phyloP scores from a whole-genome alignment of 2,113 vertebrate genomes.

The Cyanoliseus patagonus region DNA sequence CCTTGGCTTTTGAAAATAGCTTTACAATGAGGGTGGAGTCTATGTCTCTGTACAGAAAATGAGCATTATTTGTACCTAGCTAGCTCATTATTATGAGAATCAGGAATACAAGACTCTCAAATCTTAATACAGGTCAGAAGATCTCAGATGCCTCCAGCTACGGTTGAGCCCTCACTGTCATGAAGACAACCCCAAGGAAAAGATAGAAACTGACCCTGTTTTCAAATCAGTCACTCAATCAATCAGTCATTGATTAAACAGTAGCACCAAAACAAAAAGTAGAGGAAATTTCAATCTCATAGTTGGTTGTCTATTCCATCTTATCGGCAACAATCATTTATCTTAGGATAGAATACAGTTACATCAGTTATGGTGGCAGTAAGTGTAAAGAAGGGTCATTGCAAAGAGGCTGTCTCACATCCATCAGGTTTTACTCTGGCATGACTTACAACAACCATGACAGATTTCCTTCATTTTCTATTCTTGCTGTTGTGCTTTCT shows the following conservation, averaged over 20 bases:
- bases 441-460: background rate
- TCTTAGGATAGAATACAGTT: slow-evolving; percentile 16
- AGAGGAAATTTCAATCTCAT: slow-evolving; percentile 18
- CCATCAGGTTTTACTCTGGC: background rate
- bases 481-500: background rate
- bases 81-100: slow-evolving; percentile 67
- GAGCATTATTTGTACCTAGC: slow-evolving; percentile 63
- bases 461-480: slow-evolving; percentile 29
- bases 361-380: background rate
- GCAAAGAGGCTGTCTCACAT: background rate
- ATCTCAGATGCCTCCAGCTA: slow-evolving; percentile 1
- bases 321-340: slow-evolving; percentile 41
- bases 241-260: slow-evolving; percentile 45
- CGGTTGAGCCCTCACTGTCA: background rate
- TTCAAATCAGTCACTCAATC: slow-evolving; percentile 18
- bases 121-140: slow-evolving; percentile 55
- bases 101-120: slow-evolving; percentile 37
- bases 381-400: slow-evolving; percentile 24
- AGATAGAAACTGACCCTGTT: slow-evolving; percentile 32
- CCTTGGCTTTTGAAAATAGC: slow-evolving; percentile 75
- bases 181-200: slow-evolving; percentile 18
- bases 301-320: slow-evolving; percentile 21
- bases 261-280: background rate
- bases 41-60: slow-evolving; percentile 67
- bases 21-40: slow-evolving; percentile 73